phyloP scores from a whole-genome alignment of 2,797 vertebrate species.

The Pipistrellus kuhlii region DNA sequence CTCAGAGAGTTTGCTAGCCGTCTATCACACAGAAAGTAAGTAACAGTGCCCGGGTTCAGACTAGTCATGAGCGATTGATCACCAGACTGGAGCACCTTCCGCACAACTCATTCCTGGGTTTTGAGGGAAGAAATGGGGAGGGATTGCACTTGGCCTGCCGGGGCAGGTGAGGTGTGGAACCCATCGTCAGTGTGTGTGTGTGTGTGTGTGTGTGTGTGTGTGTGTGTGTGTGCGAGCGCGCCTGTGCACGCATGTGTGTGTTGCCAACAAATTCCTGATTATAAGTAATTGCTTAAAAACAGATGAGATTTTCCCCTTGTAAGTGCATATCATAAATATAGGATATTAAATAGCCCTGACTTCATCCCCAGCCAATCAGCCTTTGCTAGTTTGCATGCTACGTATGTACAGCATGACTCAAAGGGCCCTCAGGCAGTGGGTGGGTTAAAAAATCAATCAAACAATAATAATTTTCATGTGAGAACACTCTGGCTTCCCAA shows the following conservation, averaged over 20 bases:
- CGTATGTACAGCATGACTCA: constrained; percentile 70
- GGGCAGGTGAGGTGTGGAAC: neutral
- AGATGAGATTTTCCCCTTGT: constrained; percentile 55
- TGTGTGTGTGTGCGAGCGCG: neutral
- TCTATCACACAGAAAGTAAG: neutral
- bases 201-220: neutral
- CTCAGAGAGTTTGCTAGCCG: neutral
- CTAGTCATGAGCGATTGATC: neutral
- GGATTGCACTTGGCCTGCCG: neutral
- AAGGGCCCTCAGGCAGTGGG: constrained; percentile 62
- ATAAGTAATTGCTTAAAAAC: constrained; percentile 69
- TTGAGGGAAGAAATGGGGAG: neutral
- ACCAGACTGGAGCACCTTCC: neutral
- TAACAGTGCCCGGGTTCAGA: neutral
- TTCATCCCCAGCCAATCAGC: constrained; percentile 69
- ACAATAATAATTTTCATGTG: constrained; percentile 76
- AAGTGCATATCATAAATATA: constrained; percentile 74
- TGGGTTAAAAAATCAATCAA: constrained; percentile 75
- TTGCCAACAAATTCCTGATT: constrained; percentile 71
- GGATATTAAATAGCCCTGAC: constrained; percentile 73
- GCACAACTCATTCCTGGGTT: neutral
- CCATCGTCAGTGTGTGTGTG: neutral
- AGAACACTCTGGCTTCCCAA: constrained; percentile 64
- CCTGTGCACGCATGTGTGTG: too few relatives aligned
- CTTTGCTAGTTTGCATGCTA: constrained; percentile 37